These are phyloP conservation scores for Coptotermes formosanus DNA, from an alignment of 1,140 invertebrate genomes.

Conservation along the genomic window DNA sequence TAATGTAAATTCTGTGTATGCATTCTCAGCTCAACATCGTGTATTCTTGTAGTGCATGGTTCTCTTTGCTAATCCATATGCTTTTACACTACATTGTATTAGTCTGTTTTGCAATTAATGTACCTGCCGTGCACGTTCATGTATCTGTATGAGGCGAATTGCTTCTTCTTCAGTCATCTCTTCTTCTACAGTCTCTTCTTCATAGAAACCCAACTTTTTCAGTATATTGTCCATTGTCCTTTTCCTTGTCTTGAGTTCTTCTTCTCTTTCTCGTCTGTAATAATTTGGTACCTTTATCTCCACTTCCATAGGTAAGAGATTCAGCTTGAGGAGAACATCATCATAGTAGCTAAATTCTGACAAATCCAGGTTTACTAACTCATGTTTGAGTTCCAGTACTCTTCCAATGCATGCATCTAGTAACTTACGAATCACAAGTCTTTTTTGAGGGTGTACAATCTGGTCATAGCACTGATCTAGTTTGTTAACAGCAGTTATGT, in stretches of 20 bases:
- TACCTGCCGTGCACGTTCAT: constrained; percentile 86
- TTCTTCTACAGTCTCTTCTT: constrained; percentile 55
- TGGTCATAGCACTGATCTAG: constrained; percentile 85
- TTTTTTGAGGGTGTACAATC: constrained; percentile 89
- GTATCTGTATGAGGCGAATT: constrained; percentile 80
- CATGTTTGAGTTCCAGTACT: constrained; percentile 74
- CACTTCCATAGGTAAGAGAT: constrained; percentile 62
- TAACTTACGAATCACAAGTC: constrained; percentile 72
- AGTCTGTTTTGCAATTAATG: background rate
- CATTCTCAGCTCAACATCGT: too few relatives aligned
- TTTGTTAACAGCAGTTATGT: constrained; percentile 72
- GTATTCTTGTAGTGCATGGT: too few relatives aligned
- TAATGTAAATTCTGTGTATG: too few relatives aligned
- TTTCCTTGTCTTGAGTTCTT: constrained; percentile 58
- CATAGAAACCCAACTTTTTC: constrained; percentile 64
- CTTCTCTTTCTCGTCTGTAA: constrained; percentile 63
- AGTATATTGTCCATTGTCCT: constrained; percentile 65
- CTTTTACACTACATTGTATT: too few relatives aligned
- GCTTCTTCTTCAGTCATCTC: constrained; percentile 78
- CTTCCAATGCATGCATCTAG: constrained; percentile 79
- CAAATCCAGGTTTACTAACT: constrained; percentile 81
- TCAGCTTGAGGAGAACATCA: constrained; percentile 63
- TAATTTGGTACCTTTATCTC: constrained; percentile 67
- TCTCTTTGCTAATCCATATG: too few relatives aligned
- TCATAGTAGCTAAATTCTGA: constrained; percentile 87